Evolutionary conservation across 2,888 invertebrate species (phyloP).

Genomic region (Conus canariensis): DNA sequence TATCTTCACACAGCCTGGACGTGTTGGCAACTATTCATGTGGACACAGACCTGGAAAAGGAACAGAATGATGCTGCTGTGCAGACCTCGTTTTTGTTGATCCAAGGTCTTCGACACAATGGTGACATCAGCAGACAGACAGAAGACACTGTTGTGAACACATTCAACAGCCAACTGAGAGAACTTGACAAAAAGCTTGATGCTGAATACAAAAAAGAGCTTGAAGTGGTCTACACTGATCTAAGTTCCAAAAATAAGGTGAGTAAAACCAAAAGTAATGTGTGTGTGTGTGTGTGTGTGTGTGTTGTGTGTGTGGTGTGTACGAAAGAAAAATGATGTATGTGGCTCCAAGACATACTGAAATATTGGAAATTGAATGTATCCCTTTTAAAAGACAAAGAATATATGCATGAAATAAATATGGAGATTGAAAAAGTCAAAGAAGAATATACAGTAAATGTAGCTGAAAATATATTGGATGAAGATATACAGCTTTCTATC

Average conservation of each 20-base stretch:
- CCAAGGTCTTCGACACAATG: conserved; percentile 67
- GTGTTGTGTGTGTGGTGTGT: neutral
- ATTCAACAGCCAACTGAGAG: conserved; percentile 49
- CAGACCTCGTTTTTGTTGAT: conserved; percentile 65
- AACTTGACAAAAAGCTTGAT: conserved; percentile 67
- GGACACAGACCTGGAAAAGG: conserved; percentile 73
- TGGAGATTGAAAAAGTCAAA: no score
- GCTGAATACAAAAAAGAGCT: conserved; percentile 69
- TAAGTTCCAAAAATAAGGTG: conserved; percentile 72
- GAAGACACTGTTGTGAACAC: conserved; percentile 59
- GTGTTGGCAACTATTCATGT: conserved; percentile 70
- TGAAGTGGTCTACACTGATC: conserved; percentile 67
- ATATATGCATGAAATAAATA: no score
- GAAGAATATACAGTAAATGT: no score
- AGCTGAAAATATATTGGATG: no score
- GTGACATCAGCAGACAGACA: conserved; percentile 65
- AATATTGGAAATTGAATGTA: no score
- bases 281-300: conserved; percentile 51
- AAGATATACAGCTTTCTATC: no score
- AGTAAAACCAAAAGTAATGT: no score
- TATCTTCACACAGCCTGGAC: conserved; percentile 60
- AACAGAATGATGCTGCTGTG: conserved; percentile 70
- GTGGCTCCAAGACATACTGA: neutral
- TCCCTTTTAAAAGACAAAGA: no score
- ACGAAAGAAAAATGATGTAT: no score